Evolutionary conservation across 2,113 vertebrate genomes (phyloP).

Genomic region (Gallinago jamesoni): DNA sequence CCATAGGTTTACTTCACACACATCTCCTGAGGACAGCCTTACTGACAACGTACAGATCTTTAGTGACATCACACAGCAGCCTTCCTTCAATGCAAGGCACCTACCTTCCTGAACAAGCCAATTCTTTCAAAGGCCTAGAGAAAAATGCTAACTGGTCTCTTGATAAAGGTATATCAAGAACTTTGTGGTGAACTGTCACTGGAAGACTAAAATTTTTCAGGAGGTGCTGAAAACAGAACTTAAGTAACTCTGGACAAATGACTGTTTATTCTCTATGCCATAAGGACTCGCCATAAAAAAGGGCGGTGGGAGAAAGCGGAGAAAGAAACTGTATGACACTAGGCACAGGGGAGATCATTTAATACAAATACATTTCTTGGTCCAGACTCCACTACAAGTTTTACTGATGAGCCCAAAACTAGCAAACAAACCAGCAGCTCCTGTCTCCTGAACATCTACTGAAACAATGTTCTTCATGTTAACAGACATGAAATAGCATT

Average conservation of each 20-base stretch:
- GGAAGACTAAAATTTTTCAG: not conserved
- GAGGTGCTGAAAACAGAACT: not conserved
- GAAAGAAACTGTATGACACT: not conserved
- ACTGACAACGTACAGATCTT: not conserved
- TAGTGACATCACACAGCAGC: not conserved
- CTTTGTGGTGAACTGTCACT: not conserved
- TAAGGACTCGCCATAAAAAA: not conserved
- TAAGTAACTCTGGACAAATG: not conserved
- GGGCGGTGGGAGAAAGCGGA: fast-evolving
- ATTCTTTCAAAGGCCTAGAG: not conserved
- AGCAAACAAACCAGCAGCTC: not conserved
- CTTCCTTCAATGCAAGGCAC: not conserved
- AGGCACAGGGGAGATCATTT: not conserved
- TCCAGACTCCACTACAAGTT: not conserved
- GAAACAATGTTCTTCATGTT: not conserved
- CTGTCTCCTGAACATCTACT: not conserved
- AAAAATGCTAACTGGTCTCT: not conserved
- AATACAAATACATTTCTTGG: not conserved
- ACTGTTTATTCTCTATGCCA: not conserved
- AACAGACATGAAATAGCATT: not conserved
- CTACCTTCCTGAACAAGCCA: not conserved
- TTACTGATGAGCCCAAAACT: not conserved
- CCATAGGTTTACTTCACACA: not conserved
- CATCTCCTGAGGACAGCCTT: not conserved
- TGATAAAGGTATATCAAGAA: not conserved